Evolutionary conservation across 2,888 invertebrate genomes (phyloP), one percentile per base, ranked within the genome.

Genomic region (Drosophila quinaria): DNA sequence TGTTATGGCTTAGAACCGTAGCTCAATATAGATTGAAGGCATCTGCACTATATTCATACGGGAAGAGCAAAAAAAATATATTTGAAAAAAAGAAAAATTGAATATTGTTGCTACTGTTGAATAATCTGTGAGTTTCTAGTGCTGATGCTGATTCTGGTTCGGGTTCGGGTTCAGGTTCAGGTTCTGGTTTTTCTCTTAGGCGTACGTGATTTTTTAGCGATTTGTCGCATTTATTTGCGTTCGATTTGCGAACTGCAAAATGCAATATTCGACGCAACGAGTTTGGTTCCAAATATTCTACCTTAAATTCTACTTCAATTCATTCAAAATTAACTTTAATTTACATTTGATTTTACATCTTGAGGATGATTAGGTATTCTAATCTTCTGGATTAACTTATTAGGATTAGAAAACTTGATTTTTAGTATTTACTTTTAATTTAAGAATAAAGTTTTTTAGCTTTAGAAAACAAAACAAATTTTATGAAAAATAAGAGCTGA

Each of bases 131-230:
- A 2, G 60, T 67, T 50, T 58, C 29, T 46, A 47, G 55, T 44
- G 44, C 42, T 42, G 31, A 31, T 44, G 35, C 31, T 42, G 51
- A 37, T 37, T 37, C 37, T 13, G n/a, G n/a, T 19, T 6, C 25
- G 8, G 29, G 29, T 31, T 29, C 29, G 8, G 29, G 29, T 15
- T 39, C 39, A 15, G 22, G 4, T 37, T 51, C 15, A 25, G 17
- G 4, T 29, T 42, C 25, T 37, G 37, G 11, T 15, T 39, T 41
- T 15, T 29, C 52, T 56, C 35, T 15, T 22, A 56, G 55, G 44
- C 59, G 89, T 74, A 84, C 84, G 89, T 84, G 84, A 84, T 89
- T 84, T 84, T 84, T 87, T 71, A 52, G 50, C 72, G 70, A 71
- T 78, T 88, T 87, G 60, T 51, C 46, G 65, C 74, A 80, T 70